phyloP scores from a whole-genome alignment of 2,113 vertebrate genomes.

The Tetrao urogallus region DNA sequence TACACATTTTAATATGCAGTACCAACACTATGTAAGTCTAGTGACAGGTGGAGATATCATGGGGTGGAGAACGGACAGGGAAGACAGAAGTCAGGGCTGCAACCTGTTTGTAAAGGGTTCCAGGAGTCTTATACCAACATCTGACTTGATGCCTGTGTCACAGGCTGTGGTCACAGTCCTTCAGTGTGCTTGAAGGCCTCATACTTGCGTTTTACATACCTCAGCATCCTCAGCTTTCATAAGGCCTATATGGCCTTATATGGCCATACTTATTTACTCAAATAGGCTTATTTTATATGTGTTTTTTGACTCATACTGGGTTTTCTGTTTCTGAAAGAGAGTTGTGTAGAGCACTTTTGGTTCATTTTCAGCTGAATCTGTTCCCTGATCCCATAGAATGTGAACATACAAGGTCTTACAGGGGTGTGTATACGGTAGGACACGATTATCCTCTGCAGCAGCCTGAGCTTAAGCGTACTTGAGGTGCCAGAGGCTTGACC shows the following conservation, averaged over 20 bases:
- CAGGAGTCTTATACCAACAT: fast-evolving
- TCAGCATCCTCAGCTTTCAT: not conserved
- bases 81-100: not conserved
- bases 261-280: not conserved
- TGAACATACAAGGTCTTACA: not conserved
- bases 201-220: not conserved
- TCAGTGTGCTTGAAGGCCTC: not conserved
- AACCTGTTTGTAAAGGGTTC: not conserved
- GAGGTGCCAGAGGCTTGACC: not conserved
- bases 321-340: not conserved
- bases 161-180: fast-evolving
- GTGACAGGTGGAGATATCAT: not conserved
- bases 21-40: not conserved
- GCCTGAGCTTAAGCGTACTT: not conserved
- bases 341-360: not conserved
- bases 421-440: not conserved
- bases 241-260: not conserved
- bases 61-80: not conserved
- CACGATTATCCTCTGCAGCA: not conserved
- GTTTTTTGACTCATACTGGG: not conserved
- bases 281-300: not conserved
- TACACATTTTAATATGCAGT: not conserved
- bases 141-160: not conserved
- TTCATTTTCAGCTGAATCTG: not conserved
- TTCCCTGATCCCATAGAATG: not conserved